Evolutionary conservation across 2,113 vertebrate species (phyloP).

Genomic region (Miniopterus natalensis): DNA sequence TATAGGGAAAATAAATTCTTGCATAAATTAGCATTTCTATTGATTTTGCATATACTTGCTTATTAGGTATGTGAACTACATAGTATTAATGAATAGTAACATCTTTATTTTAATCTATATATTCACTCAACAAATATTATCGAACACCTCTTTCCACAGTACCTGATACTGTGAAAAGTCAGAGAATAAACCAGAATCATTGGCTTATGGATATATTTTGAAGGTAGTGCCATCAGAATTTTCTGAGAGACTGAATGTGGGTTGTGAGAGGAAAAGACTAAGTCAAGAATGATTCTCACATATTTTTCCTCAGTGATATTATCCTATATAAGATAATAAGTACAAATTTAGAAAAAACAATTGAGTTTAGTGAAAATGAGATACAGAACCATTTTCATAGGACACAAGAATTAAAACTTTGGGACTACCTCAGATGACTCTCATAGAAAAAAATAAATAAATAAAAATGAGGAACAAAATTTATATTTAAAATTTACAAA

Average conservation of each 20-base stretch:
- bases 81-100: background rate
- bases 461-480: background rate
- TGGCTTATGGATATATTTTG: background rate
- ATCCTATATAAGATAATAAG: background rate
- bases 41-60: background rate
- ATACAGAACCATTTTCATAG: background rate
- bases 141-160: background rate
- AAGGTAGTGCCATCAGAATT: background rate
- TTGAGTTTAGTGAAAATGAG: background rate
- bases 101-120: constrained; percentile 10
- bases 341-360: background rate
- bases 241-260: background rate
- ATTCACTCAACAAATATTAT: background rate
- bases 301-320: background rate
- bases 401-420: background rate
- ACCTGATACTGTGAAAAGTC: background rate
- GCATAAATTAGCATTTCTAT: background rate
- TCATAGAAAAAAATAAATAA: background rate
- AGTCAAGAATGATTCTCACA: background rate
- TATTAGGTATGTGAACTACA: background rate
- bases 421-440: background rate
- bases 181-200: background rate
- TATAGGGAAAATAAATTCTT: constrained; percentile 30
- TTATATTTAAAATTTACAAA: background rate
- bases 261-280: background rate